Percentiles rank a stretch among this genome's conserved stretches.
These are phyloP conservation scores for Aphelenchoides besseyi DNA, from an alignment of 1,140 invertebrate species.

Conservation along the genomic window DNA sequence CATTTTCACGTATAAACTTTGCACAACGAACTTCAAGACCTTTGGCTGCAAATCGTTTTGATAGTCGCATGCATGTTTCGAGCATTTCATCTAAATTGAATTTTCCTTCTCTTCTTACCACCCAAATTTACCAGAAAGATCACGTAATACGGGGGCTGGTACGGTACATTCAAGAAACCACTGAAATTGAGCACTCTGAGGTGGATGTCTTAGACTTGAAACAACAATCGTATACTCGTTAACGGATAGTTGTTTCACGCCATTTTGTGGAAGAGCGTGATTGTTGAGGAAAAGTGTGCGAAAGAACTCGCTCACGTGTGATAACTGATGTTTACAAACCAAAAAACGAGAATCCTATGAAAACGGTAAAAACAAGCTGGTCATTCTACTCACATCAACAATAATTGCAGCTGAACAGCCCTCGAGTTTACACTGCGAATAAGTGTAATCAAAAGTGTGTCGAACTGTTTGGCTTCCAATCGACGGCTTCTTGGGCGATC, in stretches of 20 bases:
- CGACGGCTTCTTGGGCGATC: constrained; percentile 37
- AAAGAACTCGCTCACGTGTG: constrained; percentile 61
- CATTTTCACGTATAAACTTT: constrained; percentile 57
- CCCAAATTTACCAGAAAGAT: constrained; percentile 48
- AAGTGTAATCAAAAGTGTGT: constrained; percentile 55
- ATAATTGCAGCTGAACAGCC: constrained; percentile 58
- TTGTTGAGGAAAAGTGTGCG: constrained; percentile 57
- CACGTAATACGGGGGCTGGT: constrained; percentile 54
- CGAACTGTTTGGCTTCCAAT: not conserved
- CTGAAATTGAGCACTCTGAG: constrained; percentile 55
- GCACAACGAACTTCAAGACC: constrained; percentile 52
- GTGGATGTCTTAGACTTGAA: constrained; percentile 51
- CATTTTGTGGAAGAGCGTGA: constrained; percentile 45
- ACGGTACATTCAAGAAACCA: constrained; percentile 59
- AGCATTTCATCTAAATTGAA: constrained; percentile 54
- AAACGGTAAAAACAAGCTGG: not conserved
- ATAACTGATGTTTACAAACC: constrained; percentile 60
- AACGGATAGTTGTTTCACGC: constrained; percentile 30
- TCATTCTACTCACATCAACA: constrained; percentile 50
- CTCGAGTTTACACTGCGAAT: constrained; percentile 56
- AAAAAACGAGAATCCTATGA: constrained; percentile 57
- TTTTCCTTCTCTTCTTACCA: not conserved
- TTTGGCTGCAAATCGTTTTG: constrained; percentile 54
- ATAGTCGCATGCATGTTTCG: constrained; percentile 62
- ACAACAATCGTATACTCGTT: constrained; percentile 57